Evolutionary conservation across 2,113 vertebrate genomes (phyloP).

Genomic region (Desmodus rotundus): DNA sequence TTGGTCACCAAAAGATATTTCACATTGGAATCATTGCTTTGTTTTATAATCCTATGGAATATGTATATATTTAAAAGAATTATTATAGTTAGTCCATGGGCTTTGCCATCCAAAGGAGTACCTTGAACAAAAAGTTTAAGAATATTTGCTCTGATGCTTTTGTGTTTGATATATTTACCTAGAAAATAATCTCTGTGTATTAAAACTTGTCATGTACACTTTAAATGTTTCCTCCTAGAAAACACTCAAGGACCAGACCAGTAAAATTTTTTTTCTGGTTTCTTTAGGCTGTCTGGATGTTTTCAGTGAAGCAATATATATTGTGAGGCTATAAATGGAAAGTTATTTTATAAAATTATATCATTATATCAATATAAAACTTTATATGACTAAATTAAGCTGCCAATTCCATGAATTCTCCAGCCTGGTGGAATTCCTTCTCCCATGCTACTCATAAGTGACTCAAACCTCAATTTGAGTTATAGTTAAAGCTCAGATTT

Average conservation of each 20-base stretch:
- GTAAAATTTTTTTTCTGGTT: background rate
- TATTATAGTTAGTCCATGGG: background rate
- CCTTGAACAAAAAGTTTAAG: background rate
- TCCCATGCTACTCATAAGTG: background rate
- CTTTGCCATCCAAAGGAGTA: background rate
- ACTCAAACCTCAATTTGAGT: background rate
- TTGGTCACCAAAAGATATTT: background rate
- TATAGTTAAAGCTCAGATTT: background rate
- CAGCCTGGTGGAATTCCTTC: background rate
- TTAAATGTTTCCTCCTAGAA: background rate
- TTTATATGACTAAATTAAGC: background rate
- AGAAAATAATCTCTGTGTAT: background rate
- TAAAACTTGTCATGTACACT: background rate
- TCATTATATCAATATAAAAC: background rate
- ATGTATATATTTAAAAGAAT: background rate
- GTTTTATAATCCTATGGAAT: background rate
- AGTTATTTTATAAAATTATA: background rate
- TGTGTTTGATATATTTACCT: background rate
- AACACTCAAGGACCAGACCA: background rate
- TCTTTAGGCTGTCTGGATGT: background rate
- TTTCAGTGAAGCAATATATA: conserved; percentile 4
- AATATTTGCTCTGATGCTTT: background rate
- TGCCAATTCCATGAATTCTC: background rate
- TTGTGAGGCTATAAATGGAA: background rate
- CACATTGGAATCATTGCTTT: background rate